These are phyloP conservation scores for Yasuhikotakia modesta DNA, from an alignment of 2,797 vertebrate species.

Conservation along the genomic window DNA sequence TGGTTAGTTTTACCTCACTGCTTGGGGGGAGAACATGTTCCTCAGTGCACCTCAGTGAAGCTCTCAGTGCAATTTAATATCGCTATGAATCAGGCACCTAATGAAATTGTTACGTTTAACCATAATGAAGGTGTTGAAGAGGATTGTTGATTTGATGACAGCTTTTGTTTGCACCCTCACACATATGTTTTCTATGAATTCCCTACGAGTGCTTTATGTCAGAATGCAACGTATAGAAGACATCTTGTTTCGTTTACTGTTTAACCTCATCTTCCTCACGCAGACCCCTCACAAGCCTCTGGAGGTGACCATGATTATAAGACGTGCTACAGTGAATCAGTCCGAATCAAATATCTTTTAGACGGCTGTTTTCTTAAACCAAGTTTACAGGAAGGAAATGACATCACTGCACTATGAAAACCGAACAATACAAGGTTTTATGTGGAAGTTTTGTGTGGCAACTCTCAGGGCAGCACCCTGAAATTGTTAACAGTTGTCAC, in stretches of 20 bases:
- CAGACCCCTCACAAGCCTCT: neutral
- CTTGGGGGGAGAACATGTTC: conserved; percentile 7
- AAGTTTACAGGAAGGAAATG: conserved; percentile 19
- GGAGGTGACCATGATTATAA: neutral
- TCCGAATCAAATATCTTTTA: neutral
- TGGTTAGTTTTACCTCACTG: conserved; percentile 32
- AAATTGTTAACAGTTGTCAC: conserved; percentile 3
- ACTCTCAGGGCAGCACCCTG: neutral
- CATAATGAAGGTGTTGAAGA: neutral
- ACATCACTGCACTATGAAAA: neutral
- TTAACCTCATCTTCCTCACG: neutral
- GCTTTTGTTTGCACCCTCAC: neutral
- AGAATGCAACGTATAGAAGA: neutral
- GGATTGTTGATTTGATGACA: neutral
- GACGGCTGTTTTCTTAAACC: neutral
- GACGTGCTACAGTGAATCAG: neutral
- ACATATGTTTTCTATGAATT: neutral
- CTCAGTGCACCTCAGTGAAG: neutral
- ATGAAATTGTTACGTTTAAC: neutral
- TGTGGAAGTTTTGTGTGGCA: neutral
- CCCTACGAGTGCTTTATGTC: neutral
- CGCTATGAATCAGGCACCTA: neutral
- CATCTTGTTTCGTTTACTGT: conserved; percentile 4
- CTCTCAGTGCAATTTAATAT: neutral
- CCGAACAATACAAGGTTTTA: conserved; percentile 7